Conservation (phyloP, 2,888 invertebrate genomes). For the Polydrusus cervinus region DNA sequence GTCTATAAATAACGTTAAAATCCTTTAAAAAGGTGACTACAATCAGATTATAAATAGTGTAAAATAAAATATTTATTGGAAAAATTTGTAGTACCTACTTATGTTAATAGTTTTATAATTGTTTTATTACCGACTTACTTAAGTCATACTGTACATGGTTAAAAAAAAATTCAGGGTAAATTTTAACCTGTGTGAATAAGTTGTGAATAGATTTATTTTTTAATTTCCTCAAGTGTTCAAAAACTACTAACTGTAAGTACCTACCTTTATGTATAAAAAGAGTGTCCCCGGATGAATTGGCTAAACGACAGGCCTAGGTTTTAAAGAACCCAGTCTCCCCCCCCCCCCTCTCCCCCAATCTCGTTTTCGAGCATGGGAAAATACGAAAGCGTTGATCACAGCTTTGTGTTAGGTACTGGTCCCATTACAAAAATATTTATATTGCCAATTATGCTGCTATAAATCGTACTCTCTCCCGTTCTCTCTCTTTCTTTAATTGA, state of each 20-base stretch:
- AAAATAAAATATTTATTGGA: conserved; percentile 1
- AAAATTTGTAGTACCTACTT: not conserved
- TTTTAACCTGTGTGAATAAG: not conserved
- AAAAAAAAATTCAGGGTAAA: conserved; percentile 32
- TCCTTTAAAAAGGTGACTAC: conserved; percentile 28
- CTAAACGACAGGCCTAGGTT: too few species aligned
- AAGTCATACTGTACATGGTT: not conserved
- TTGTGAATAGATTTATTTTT: not conserved
- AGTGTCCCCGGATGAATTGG: too few species aligned
- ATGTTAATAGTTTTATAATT: not conserved
- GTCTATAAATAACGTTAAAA: conserved; percentile 48
- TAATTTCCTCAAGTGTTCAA: conserved; percentile 18
- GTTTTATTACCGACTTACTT: not conserved
- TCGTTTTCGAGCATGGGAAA: too few species aligned
- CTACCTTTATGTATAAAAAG: too few species aligned
- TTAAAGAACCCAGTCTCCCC: too few species aligned
- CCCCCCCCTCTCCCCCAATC: too few species aligned
- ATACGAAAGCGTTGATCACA: too few species aligned
- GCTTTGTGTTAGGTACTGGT: too few species aligned
- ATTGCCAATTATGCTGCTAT: too few species aligned
- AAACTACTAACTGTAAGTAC: not conserved
- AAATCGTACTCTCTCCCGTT: too few species aligned
- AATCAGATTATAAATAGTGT: conserved; percentile 23
- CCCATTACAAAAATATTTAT: too few species aligned
- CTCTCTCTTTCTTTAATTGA: too few species aligned